Conservation (phyloP, 2,888 invertebrate genomes). For the Philonicus albiceps region DNA sequence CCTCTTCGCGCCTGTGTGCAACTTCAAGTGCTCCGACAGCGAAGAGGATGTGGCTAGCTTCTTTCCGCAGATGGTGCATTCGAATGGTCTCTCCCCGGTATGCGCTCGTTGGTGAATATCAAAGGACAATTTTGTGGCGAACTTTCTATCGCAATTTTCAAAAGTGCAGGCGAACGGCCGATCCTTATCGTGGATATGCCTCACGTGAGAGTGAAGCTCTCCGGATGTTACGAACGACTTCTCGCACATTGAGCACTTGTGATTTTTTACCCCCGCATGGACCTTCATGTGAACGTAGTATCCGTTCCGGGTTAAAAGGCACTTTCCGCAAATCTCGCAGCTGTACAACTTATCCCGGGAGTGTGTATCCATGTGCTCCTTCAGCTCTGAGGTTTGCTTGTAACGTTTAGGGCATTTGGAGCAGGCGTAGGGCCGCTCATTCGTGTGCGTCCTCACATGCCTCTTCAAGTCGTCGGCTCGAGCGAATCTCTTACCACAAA, state of each 20-base stretch:
- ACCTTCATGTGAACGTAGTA: constrained; percentile 52
- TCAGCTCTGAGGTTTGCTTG: constrained; percentile 58
- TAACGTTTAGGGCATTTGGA: constrained; percentile 71
- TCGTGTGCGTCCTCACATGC: constrained; percentile 73
- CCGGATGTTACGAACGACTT: constrained; percentile 61
- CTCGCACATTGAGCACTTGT: constrained; percentile 50
- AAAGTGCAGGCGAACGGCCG: constrained; percentile 69
- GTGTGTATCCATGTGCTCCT: constrained; percentile 51
- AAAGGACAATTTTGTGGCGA: constrained; percentile 78
- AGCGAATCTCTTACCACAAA: constrained; percentile 72
- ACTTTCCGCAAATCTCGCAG: constrained; percentile 52
- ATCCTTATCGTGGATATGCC: constrained; percentile 58
- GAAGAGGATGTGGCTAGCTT: constrained; percentile 65
- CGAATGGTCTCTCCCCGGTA: constrained; percentile 74
- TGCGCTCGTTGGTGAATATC: constrained; percentile 77
- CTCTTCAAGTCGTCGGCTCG: constrained; percentile 72
- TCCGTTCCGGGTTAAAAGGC: constrained; percentile 51
- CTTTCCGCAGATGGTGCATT: constrained; percentile 70
- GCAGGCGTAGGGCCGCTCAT: constrained; percentile 71
- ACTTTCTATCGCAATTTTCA: constrained; percentile 78
- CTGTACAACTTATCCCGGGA: constrained; percentile 49
- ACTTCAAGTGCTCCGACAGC: constrained; percentile 71
- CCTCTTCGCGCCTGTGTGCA: constrained; percentile 73
- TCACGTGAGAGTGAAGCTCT: constrained; percentile 71
- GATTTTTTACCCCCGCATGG: constrained; percentile 51